Evolutionary conservation across 2,888 invertebrate species (phyloP).

Genomic region (Agonopterix subpropinquella): DNA sequence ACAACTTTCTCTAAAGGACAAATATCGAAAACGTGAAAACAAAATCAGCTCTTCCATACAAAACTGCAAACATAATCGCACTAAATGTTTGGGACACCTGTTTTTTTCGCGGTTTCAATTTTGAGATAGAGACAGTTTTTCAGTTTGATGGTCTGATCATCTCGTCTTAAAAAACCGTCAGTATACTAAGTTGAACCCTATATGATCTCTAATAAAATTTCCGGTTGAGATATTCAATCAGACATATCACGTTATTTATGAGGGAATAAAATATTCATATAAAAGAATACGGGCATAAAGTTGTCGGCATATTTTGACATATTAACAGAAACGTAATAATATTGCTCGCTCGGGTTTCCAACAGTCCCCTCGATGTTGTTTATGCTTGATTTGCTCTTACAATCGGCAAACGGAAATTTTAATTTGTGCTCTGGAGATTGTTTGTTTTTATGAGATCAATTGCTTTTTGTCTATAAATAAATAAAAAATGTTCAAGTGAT

Average conservation of each 20-base stretch:
- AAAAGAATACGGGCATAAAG: conserved; percentile 16
- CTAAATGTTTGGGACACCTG: no score
- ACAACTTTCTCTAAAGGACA: no score
- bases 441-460: conserved; percentile 63
- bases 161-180: no score
- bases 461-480: conserved; percentile 38
- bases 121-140: no score
- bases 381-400: conserved; percentile 62
- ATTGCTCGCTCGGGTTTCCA: conserved; percentile 31
- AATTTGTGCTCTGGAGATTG: conserved; percentile 68
- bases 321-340: conserved; percentile 31
- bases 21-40: no score
- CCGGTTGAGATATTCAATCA: background rate
- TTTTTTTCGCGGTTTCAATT: no score
- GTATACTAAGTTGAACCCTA: no score
- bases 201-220: background rate
- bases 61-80: no score
- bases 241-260: conserved; percentile 2
- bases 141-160: no score
- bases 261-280: conserved; percentile 6
- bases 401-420: conserved; percentile 69
- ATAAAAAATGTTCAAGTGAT: conserved; percentile 45
- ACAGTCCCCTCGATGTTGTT: conserved; percentile 53
- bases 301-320: conserved; percentile 7
- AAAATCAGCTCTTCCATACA: no score